These are phyloP conservation scores for Podiceps cristatus DNA, from an alignment of 2,113 vertebrate species.

Conservation along the genomic window DNA sequence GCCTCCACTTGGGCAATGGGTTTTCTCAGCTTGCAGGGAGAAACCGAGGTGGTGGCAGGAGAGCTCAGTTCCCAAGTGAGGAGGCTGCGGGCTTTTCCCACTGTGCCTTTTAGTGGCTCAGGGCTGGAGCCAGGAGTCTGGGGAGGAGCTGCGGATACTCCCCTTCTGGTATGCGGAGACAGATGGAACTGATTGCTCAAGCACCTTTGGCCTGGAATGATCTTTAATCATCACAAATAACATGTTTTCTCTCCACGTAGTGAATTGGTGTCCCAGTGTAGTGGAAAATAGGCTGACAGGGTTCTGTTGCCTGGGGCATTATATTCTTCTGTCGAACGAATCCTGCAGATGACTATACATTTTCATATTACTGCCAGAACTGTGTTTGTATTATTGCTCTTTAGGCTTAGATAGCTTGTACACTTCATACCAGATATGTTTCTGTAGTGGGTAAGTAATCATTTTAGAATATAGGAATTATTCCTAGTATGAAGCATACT, in stretches of 20 bases:
- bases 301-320: background rate
- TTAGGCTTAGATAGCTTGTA: background rate
- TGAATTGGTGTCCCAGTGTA: background rate
- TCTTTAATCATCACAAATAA: background rate
- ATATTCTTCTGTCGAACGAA: background rate
- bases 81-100: background rate
- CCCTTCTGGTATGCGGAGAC: background rate
- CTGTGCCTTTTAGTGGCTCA: background rate
- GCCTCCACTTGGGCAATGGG: background rate
- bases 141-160: background rate
- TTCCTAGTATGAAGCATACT: background rate
- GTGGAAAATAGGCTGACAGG: background rate
- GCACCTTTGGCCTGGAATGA: background rate
- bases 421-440: background rate
- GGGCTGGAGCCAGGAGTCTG: background rate
- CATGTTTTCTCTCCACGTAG: background rate
- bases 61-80: background rate
- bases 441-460: background rate
- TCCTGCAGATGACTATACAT: background rate
- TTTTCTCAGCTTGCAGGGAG: background rate
- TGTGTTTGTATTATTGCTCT: background rate
- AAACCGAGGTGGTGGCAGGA: background rate
- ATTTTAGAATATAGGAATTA: background rate
- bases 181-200: constrained; percentile 9
- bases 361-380: background rate